Evolutionary conservation across 2,797 vertebrate genomes (phyloP).

Genomic region (Acropternis orthonyx): DNA sequence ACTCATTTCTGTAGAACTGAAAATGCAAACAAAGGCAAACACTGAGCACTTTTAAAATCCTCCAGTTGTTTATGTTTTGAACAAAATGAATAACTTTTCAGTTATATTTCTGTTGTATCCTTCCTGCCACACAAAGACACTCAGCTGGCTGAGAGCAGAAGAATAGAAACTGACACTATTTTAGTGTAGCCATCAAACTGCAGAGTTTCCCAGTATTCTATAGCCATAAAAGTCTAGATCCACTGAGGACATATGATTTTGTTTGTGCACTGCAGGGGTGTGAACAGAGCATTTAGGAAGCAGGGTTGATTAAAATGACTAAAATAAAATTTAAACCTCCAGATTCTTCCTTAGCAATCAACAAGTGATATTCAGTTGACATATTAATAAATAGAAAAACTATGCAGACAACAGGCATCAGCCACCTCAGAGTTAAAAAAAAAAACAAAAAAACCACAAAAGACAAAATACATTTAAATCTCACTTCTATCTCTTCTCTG

Average conservation of each 20-base stretch:
- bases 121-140: background rate
- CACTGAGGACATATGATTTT: background rate
- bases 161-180: background rate
- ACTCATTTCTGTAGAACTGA: background rate
- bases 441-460: background rate
- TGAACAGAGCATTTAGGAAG: background rate
- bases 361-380: background rate
- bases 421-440: background rate
- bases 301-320: background rate
- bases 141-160: background rate
- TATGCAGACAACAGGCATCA: background rate
- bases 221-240: background rate
- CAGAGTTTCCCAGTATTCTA: background rate
- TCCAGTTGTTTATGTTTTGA: background rate
- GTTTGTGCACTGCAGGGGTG: background rate
- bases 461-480: background rate
- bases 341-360: background rate
- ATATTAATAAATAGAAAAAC: background rate
- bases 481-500: background rate
- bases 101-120: background rate
- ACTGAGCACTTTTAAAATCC: background rate
- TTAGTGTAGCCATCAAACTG: background rate
- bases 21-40: background rate
- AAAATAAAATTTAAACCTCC: background rate
- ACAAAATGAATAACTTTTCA: background rate